These are phyloP conservation scores for Perizoma affinitatum DNA, from an alignment of 2,888 invertebrate species.

Conservation along the genomic window DNA sequence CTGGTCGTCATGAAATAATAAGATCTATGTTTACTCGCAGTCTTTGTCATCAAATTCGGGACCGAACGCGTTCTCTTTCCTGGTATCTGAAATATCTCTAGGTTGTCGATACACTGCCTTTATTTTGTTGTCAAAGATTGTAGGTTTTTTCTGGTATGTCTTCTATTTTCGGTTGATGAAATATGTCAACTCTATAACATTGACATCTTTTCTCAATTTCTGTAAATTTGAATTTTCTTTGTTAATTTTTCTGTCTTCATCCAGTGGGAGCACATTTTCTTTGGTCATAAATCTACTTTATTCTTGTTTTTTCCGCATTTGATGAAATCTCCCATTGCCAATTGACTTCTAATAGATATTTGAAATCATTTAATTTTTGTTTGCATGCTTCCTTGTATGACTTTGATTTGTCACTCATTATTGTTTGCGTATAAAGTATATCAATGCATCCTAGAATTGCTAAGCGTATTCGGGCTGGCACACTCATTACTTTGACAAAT, in stretches of 20 bases:
- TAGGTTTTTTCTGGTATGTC: too few species aligned
- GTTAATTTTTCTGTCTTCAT: conserved; percentile 13
- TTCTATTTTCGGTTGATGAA: too few species aligned
- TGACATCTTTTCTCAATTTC: too few species aligned
- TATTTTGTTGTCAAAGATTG: too few species aligned
- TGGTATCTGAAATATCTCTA: too few species aligned
- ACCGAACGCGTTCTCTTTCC: too few species aligned
- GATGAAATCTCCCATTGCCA: conserved; percentile 32
- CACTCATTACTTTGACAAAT: conserved; percentile 21
- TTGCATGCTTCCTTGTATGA: background rate
- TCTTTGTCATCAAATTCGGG: too few species aligned
- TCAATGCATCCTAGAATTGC: conserved; percentile 27
- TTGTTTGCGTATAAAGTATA: conserved; percentile 10
- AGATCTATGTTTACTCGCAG: too few species aligned
- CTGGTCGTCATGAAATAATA: too few species aligned
- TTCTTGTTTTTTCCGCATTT: conserved; percentile 29
- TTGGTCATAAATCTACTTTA: conserved; percentile 19
- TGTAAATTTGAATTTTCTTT: too few species aligned
- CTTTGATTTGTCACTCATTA: background rate
- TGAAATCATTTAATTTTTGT: conserved; percentile 24
- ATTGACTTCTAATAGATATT: conserved; percentile 21
- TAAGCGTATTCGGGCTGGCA: conserved; percentile 25
- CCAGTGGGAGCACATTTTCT: conserved; percentile 22
- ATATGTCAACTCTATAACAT: too few species aligned
- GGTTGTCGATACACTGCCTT: too few species aligned